Base-by-base conservation (phyloP, 2,113 vertebrate genomes). In the Xiphophorus hellerii region DNA sequence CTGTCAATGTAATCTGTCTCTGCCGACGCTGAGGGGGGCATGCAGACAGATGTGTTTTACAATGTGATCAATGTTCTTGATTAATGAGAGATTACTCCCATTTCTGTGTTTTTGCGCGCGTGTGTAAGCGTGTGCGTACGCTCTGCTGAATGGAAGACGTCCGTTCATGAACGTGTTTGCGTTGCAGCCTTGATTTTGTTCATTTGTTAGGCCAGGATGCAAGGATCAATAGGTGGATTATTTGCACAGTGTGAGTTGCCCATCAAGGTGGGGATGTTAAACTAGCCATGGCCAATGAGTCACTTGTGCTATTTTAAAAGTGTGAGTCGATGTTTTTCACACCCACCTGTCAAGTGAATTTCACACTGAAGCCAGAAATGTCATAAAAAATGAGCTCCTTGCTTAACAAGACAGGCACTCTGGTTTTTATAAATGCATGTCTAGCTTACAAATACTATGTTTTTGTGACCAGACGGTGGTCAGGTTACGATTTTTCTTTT, bases 1-100 rank as follows among this genome's bases (percentile, higher is more conserved):
- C 77, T 69, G 74, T 82, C 76, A 22, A 29, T 48, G 74, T 68
- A 75, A 87, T 90, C 87, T 84, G 83, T 91, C 73, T 25, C 67
- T 76, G 39, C 80, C 84, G 83, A 71, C 63, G 14, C 14, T 20
- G 74, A 76, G 74, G 37, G 8, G 77, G 63, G n/a, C 64, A 62
- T 86, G 74, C 72, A 74, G 80, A 84, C 82, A 84, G 84, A 85
- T 82, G 86, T 80, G 86, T 83, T 87, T 88, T 72, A 73, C 72
- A 61, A 62, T 66, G 76, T 88, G 87, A 92, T 93, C 89, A 69
- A 93, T 92, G 86, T 82, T 71, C 65, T 86, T 91, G 90, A 92
- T 93, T 89, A 87, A 86, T 75, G 82, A 80, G 74, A 76, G 81
- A 92, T 92, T 88, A 81, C 74, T 73, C 44, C 30, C 67, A 74